These are phyloP conservation scores for Automeris io DNA, from an alignment of 2,888 invertebrate genomes.

Conservation along the genomic window DNA sequence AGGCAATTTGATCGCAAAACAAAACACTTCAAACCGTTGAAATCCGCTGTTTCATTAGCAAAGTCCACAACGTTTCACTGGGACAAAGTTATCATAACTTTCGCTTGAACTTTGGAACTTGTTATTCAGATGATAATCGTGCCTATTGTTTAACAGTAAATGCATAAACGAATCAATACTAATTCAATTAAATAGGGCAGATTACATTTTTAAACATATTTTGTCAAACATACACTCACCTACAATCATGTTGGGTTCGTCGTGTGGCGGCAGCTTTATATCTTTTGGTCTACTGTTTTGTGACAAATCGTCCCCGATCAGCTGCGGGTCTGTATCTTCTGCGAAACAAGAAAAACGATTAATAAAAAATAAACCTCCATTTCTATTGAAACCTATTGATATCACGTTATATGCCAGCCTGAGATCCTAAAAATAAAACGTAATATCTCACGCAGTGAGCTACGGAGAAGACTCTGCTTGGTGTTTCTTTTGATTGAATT, in stretches of 20 bases:
- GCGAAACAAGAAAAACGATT: slow-evolving; percentile 17
- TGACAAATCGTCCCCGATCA: slow-evolving; percentile 43
- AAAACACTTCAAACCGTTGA: not conserved
- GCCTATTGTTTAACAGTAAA: not conserved
- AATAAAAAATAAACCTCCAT: too few species aligned
- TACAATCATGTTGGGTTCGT: slow-evolving; percentile 65
- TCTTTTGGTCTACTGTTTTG: slow-evolving; percentile 31
- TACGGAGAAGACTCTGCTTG: too few species aligned
- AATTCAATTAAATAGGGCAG: too few species aligned
- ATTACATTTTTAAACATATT: too few species aligned
- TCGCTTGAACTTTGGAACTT: not conserved
- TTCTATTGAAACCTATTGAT: too few species aligned
- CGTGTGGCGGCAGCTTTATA: slow-evolving; percentile 56
- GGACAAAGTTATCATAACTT: not conserved
- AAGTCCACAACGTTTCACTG: not conserved
- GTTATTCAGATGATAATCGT: not conserved
- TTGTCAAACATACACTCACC: slow-evolving; percentile 63
- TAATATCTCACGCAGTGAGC: too few species aligned
- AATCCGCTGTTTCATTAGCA: not conserved
- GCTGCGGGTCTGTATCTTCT: slow-evolving; percentile 50
- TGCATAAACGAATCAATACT: not conserved
- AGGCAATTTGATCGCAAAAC: not conserved
- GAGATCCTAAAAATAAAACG: too few species aligned
- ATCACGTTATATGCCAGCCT: too few species aligned
- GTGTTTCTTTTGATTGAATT: too few species aligned